Conservation (phyloP, 2,888 invertebrate genomes). For the Ditula angustiorana region DNA sequence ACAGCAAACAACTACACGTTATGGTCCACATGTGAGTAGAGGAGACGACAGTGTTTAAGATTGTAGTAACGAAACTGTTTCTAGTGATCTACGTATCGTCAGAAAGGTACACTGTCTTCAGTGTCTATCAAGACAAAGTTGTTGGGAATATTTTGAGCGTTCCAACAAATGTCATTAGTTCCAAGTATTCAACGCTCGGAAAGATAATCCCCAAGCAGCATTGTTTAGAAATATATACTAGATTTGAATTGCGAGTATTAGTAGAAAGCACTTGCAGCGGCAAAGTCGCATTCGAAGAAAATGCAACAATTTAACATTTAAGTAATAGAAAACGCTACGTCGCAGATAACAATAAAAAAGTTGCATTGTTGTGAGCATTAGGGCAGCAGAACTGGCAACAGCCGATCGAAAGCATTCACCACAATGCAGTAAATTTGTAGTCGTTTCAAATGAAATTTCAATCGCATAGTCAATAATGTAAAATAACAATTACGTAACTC, state of each 20-base stretch:
- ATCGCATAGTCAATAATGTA: background rate
- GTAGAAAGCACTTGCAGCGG: background rate
- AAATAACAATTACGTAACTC: background rate
- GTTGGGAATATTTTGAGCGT: conserved; percentile 22
- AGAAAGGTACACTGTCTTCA: conserved; percentile 20
- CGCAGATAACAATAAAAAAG: background rate
- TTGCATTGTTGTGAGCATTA: conserved; percentile 4
- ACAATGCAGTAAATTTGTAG: background rate
- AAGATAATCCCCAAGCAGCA: background rate
- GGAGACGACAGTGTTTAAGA: conserved; percentile 42
- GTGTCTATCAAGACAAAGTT: conserved; percentile 48
- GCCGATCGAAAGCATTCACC: conserved; percentile 4
- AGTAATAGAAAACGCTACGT: background rate
- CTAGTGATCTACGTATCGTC: conserved; percentile 10
- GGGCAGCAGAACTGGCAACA: background rate
- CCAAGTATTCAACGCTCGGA: background rate
- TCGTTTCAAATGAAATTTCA: background rate
- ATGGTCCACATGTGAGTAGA: conserved; percentile 19
- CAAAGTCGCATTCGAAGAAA: background rate
- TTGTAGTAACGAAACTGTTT: conserved; percentile 46
- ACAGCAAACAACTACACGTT: conserved; percentile 14
- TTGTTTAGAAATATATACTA: background rate
- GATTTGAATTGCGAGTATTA: background rate
- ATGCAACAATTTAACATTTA: too few species aligned
- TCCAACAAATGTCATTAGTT: background rate